Evolutionary conservation across 2,113 vertebrate genomes (phyloP), one percentile per base, ranked within the genome.

Genomic region (Coturnix japonica): DNA sequence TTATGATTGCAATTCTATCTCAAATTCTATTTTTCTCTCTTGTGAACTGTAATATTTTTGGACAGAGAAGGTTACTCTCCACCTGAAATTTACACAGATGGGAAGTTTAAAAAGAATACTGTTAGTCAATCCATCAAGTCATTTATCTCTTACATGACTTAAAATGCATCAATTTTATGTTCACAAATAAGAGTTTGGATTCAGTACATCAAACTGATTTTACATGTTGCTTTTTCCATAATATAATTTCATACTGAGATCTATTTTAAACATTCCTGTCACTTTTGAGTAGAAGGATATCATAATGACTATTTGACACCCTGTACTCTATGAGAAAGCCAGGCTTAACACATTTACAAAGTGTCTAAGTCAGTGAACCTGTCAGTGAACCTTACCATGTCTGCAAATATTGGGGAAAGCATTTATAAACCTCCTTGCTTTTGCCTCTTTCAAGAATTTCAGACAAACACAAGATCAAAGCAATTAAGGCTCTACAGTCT

Each of bases 331-430:
- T 87, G 53, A 71, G 63, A 89, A 95, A 94, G 39, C 43, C 70
- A 31, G 33, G 53, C 39, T 93, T 91, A 85, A 41, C 51, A 81
- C 64, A 63, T 82, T 85, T 94, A 94, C 88, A 94, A 67, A 90
- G 76, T 84, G 70, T 73, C 66, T 88, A 92, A 89, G 66, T 65
- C n/a, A n/a, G n/a, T n/a, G n/a, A n/a, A n/a, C 78, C 78, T 91
- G 86, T 41, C 81, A 87, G 44, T 60, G 64, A 72, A 90, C 54
- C 39, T 95, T 85, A 92, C 51, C 85, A 46, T 13, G 72, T 91
- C 84, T 91, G 92, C 78, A 93, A 95, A 96, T 94, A 94, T 84
- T 94, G 85, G 75, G 77, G 85, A 78, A 70, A 85, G 81, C 54
- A 33, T 69, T 94, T 93, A 87, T 66, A 94, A 89, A 94, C 74